A percentile compares a stretch with the other conserved stretches of the same genome.
Conservation (phyloP, 1,140 invertebrate species). For the Bombus breviceps region DNA sequence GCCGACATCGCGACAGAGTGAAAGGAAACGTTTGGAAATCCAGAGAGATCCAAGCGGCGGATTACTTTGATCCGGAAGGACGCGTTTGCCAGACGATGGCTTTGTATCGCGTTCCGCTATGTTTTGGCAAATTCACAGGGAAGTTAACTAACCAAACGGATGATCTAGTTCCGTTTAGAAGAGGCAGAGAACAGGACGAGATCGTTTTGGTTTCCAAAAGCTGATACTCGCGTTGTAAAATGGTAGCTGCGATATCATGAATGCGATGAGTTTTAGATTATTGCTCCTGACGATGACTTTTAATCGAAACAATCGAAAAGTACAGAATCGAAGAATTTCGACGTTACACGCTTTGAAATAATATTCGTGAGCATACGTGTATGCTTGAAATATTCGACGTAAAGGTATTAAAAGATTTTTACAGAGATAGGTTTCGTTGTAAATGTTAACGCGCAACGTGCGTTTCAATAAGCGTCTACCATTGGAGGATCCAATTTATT, state of each 20-base stretch:
- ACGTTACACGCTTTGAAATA: no score
- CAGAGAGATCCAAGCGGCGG: background rate
- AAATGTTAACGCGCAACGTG: background rate
- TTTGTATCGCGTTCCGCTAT: background rate
- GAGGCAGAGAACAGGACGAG: background rate
- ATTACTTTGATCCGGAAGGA: constrained; percentile 14
- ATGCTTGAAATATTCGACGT: no score
- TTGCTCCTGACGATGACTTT: background rate
- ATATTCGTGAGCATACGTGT: no score
- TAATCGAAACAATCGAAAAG: no score
- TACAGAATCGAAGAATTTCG: no score
- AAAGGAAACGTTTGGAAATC: background rate
- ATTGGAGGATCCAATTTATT: background rate
- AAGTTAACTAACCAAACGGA: background rate
- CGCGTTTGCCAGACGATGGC: background rate
- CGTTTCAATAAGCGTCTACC: background rate
- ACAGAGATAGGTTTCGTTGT: no score
- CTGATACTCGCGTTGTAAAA: no score
- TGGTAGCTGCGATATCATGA: no score
- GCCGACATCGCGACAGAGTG: background rate
- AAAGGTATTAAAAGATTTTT: no score
- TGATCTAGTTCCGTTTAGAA: background rate
- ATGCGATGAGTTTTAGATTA: background rate
- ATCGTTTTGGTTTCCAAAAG: background rate
- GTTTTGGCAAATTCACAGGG: background rate